Conservation (phyloP, 2,113 vertebrate genomes). For the Tursiops truncatus region DNA sequence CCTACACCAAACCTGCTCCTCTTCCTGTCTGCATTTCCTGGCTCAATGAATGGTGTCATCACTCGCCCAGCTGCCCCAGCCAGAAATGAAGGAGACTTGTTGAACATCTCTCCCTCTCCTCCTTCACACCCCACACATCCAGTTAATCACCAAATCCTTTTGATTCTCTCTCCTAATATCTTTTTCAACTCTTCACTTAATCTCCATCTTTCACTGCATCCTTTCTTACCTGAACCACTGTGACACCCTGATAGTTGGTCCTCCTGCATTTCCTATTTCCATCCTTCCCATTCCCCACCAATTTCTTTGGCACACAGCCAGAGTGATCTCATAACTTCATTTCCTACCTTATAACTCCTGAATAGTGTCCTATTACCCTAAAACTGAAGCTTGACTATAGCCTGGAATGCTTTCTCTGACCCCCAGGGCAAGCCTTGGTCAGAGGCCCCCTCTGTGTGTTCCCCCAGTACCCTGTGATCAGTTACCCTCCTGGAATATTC, state of each 20-base stretch:
- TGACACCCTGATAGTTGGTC: background rate
- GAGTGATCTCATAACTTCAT: background rate
- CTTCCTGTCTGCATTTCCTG: background rate
- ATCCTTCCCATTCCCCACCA: background rate
- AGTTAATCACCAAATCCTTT: background rate
- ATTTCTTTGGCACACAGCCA: slow-evolving; percentile 9
- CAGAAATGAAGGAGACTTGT: background rate
- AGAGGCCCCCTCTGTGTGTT: background rate
- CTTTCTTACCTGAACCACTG: background rate
- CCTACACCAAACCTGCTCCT: background rate
- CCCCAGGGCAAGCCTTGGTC: background rate
- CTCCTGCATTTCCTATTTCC: background rate
- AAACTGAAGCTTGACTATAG: background rate
- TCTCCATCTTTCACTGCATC: background rate
- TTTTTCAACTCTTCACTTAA: background rate
- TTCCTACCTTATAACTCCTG: background rate
- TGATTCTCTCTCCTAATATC: background rate
- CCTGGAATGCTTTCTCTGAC: background rate
- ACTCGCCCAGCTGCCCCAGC: background rate
- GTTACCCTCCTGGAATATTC: background rate
- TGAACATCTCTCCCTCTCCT: background rate
- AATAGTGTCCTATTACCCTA: background rate
- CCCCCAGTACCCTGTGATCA: background rate
- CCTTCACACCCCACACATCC: background rate
- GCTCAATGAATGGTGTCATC: background rate